phyloP scores from a whole-genome alignment of 2,888 invertebrate genomes.

The Bhutanitis thaidina region DNA sequence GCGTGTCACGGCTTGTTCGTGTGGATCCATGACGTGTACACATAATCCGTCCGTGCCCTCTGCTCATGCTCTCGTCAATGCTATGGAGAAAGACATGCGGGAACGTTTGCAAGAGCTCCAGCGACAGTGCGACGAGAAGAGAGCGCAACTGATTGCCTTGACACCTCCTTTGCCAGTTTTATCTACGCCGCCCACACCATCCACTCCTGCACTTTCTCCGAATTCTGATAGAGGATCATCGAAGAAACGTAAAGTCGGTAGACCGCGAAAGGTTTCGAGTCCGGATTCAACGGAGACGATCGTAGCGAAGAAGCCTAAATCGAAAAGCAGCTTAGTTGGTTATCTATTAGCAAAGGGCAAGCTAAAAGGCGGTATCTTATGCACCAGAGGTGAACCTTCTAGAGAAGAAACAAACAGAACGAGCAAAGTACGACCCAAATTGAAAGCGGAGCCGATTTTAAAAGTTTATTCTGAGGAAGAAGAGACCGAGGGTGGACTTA shows the following conservation, averaged over 20 bases:
- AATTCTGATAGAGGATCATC: constrained; percentile 78
- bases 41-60: constrained; percentile 62
- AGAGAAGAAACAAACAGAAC: constrained; percentile 67
- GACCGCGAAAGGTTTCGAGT: constrained; percentile 86
- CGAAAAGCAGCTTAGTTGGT: constrained; percentile 83
- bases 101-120: constrained; percentile 89
- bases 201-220: constrained; percentile 68
- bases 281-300: constrained; percentile 87
- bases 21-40: constrained; percentile 47
- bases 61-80: constrained; percentile 82
- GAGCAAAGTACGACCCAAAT: constrained; percentile 84
- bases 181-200: constrained; percentile 64
- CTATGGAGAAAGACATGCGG: constrained; percentile 90
- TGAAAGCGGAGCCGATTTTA: constrained; percentile 85
- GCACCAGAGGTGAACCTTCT: constrained; percentile 75
- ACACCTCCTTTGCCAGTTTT: constrained; percentile 75
- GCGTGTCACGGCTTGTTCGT: constrained; percentile 62
- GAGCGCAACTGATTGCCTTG: constrained; percentile 88
- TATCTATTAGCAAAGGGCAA: constrained; percentile 84
- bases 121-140: constrained; percentile 89
- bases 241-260: constrained; percentile 90
- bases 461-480: constrained; percentile 81
- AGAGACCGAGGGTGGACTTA: constrained; percentile 66
- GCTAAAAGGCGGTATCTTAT: constrained; percentile 74
- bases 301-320: constrained; percentile 89